Conservation (phyloP, 2,888 invertebrate genomes). For the Pyralis farinalis region DNA sequence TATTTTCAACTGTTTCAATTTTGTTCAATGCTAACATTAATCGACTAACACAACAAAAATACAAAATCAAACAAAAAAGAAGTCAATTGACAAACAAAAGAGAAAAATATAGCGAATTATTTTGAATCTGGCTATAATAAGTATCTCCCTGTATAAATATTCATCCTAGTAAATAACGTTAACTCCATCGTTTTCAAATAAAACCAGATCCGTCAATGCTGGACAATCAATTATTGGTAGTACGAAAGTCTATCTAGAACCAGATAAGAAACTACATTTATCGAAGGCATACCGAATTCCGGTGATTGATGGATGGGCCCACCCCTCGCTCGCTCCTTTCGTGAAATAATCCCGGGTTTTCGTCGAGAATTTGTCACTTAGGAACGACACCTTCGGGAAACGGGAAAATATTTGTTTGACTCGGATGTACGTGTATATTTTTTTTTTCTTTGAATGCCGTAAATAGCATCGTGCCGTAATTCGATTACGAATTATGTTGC, state of each 20-base stretch:
- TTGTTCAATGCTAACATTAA: too few species aligned
- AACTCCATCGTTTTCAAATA: neutral
- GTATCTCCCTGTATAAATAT: too few species aligned
- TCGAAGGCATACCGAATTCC: constrained; percentile 33
- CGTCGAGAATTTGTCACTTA: constrained; percentile 52
- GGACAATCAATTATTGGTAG: constrained; percentile 24
- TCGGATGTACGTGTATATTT: neutral
- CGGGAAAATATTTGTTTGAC: constrained; percentile 11
- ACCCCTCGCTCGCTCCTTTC: constrained; percentile 14
- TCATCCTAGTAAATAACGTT: too few species aligned
- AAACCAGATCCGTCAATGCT: constrained; percentile 7
- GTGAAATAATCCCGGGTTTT: constrained; percentile 46
- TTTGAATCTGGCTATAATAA: too few species aligned
- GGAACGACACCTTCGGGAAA: constrained; percentile 49
- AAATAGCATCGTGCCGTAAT: neutral
- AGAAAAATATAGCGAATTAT: too few species aligned
- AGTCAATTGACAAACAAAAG: too few species aligned
- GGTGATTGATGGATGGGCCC: constrained; percentile 51
- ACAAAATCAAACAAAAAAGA: too few species aligned
- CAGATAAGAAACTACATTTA: constrained; percentile 37
- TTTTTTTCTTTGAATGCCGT: constrained; percentile 5
- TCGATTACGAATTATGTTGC: neutral
- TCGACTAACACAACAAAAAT: too few species aligned
- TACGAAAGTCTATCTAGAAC: constrained; percentile 17
- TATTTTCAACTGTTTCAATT: too few species aligned